These are phyloP conservation scores for Orius insidiosus DNA, from an alignment of 1,140 invertebrate species.

Conservation along the genomic window DNA sequence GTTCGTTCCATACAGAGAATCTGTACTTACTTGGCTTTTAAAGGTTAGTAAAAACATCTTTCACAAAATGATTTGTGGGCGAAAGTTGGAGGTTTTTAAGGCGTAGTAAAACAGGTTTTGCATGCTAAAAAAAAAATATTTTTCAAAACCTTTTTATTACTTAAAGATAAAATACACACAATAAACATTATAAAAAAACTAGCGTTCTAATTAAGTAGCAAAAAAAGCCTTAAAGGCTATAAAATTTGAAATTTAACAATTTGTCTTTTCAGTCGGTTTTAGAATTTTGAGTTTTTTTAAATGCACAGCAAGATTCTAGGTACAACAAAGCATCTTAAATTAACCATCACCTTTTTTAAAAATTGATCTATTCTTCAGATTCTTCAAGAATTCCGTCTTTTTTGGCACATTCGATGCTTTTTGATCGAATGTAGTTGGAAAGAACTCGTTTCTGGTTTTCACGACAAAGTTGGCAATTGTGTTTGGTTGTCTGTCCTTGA, in stretches of 20 bases:
- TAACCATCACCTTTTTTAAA: neutral
- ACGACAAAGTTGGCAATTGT: conserved; percentile 35
- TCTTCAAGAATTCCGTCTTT: conserved; percentile 36
- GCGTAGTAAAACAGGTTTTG: neutral
- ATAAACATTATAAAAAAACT: conserved; percentile 13
- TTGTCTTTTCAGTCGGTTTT: conserved; percentile 14
- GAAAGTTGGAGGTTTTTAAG: too few relatives aligned
- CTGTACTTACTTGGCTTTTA: conserved; percentile 63
- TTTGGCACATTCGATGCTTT: conserved; percentile 27
- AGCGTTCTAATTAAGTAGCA: too few relatives aligned
- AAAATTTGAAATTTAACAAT: too few relatives aligned
- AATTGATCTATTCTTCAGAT: conserved; percentile 25
- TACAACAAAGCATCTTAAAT: neutral
- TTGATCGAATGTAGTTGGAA: conserved; percentile 33
- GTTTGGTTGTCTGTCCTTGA: conserved; percentile 4
- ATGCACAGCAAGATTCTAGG: neutral
- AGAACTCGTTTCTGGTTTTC: conserved; percentile 34
- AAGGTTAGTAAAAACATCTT: conserved; percentile 38
- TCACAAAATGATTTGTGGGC: neutral
- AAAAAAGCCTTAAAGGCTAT: too few relatives aligned
- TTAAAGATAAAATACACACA: conserved; percentile 22
- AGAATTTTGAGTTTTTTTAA: conserved; percentile 18
- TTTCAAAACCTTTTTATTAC: neutral
- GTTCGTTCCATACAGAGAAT: conserved; percentile 43
- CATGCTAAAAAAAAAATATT: too few relatives aligned